phyloP scores from a whole-genome alignment of 2,797 vertebrate genomes.

The Urocyon cinereoargenteus region DNA sequence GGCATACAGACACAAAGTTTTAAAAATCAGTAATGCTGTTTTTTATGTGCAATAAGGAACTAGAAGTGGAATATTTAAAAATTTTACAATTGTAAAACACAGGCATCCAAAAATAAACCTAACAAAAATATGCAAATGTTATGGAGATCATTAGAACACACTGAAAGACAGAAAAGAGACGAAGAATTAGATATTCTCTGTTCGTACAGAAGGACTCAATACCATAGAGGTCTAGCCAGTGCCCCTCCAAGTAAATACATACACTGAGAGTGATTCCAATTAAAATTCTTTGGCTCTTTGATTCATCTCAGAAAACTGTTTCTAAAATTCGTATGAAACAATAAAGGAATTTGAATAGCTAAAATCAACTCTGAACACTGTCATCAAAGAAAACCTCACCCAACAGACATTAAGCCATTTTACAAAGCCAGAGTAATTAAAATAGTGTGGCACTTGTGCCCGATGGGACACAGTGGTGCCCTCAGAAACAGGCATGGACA shows the following conservation, averaged over 20 bases:
- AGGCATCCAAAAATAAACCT: background rate
- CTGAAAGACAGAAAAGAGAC: background rate
- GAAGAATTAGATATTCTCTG: background rate
- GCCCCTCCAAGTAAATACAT: background rate
- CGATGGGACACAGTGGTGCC: no score
- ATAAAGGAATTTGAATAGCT: background rate
- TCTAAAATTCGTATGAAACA: background rate
- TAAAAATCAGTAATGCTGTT: background rate
- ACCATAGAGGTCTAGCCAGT: background rate
- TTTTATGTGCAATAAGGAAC: background rate
- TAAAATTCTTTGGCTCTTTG: background rate
- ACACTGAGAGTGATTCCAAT: background rate
- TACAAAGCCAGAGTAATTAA: background rate
- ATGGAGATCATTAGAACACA: background rate
- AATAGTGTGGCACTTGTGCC: background rate
- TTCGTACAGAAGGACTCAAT: background rate
- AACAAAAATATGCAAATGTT: background rate
- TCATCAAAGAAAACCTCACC: background rate
- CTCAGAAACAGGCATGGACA: background rate
- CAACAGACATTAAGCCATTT: background rate
- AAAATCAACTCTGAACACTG: background rate
- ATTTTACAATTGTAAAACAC: background rate
- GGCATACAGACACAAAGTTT: background rate
- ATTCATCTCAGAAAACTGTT: background rate
- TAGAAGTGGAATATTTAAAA: background rate